Base-by-base conservation (phyloP, 2,888 invertebrate genomes). In the Brachypalpus laphriformis region DNA sequence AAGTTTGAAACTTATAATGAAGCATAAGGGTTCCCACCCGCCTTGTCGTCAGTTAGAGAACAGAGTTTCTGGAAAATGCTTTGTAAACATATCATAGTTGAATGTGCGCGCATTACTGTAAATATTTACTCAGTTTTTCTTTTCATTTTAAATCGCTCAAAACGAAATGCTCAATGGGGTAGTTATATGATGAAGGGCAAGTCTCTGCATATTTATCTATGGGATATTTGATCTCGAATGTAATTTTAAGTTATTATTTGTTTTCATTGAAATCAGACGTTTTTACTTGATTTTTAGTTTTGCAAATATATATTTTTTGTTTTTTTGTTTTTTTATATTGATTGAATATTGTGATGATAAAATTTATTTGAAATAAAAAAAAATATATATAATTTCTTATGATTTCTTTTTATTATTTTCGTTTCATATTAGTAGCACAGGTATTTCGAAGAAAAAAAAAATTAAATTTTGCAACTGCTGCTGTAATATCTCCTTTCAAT, bases 41-140 rank as follows among this genome's bases (percentile, higher is more conserved):
- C n/a, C n/a, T n/a, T n/a, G n/a, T n/a, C n/a, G n/a, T n/a, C 5
- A 47, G 28, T 20, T 71, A 31, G 11, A n/a, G 20, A 31, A 59
- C 11, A 47, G 8, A 11, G 20, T 59, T 49, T 16, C 37, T 8
- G 34, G 16, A 65, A 70, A 77, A 65, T 59, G 28, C 65, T 54
- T 56, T 72, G 18, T 37, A 51, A 74, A 86, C 81, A 76, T 82
- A 82, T 86, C 68, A 72, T 37, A 70, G 51, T 59, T 28, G 34
- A 51, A 22, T 49, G 22, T 40, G 37, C 40, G 45, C 16, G 16
- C 31, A 11, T 4, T 2, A 20, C 54, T 61, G 63, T 65, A 71
- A 31, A 80, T 78, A n/a, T 49, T 57, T 74, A 49, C 34, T 68
- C 59, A 54, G 11, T 40, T 16, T 49, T 20, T 31, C 8, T 40